Percentiles rank a stretch among this genome's conserved stretches.
Conservation (phyloP, 2,797 vertebrate genomes). For the Onychomys leucogaster region DNA sequence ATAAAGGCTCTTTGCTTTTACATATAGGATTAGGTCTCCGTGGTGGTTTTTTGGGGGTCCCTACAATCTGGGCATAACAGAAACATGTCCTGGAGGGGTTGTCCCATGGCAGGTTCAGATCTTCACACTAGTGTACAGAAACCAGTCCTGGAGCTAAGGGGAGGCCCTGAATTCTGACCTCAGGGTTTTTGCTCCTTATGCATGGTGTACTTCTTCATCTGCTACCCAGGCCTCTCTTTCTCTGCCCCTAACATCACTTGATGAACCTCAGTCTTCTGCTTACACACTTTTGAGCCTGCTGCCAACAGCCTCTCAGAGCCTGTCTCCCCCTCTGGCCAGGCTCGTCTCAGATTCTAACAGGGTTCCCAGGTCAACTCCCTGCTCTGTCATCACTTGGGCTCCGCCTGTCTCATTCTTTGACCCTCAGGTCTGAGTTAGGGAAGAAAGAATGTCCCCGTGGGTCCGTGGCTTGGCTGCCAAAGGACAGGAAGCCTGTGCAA, state of each 20-base stretch:
- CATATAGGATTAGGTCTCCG: too few species aligned
- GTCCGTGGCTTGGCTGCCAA: fast-evolving
- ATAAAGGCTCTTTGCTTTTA: too few species aligned
- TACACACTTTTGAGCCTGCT: neutral
- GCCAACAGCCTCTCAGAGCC: neutral
- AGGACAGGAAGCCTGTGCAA: neutral
- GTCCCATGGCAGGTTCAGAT: neutral
- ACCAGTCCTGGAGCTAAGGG: neutral
- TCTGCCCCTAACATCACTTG: neutral
- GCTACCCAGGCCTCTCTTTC: neutral
- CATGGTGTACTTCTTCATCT: neutral
- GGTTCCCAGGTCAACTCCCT: neutral
- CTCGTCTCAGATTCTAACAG: neutral
- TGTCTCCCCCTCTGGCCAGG: neutral
- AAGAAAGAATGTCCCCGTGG: neutral
- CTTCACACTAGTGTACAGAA: neutral
- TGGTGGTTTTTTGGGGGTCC: too few species aligned
- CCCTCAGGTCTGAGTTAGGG: neutral
- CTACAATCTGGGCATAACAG: too few species aligned
- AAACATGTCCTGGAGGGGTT: neutral
- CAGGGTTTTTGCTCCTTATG: neutral
- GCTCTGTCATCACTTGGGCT: neutral
- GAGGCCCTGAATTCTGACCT: neutral
- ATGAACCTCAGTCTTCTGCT: neutral
- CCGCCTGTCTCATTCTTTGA: neutral